Base-by-base conservation (phyloP, 2,888 invertebrate species). In the Seira musarum region DNA sequence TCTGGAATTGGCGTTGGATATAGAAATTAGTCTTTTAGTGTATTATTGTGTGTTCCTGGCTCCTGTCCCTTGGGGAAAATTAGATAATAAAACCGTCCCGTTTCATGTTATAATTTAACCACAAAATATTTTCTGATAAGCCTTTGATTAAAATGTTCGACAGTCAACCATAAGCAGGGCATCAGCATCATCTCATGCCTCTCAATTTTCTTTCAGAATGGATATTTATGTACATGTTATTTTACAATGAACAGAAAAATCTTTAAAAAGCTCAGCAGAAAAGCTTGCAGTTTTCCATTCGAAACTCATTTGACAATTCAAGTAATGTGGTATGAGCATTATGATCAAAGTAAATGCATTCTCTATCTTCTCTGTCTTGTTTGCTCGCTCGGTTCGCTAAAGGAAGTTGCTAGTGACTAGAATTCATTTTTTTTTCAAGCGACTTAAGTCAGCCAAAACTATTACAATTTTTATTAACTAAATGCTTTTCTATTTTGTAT, bases 401-500 rank as follows among this genome's bases (percentile, higher is more conserved):
- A 30, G 8, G 30, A 30, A 8, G 30, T 30, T 5, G 30, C 30
- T 2, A 30, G 30, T 30, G 30, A 30, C 30, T 30, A 3, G 53
- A 53, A n/a, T 53, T 53, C 53, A 53, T 53, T 53, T 53, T 53
- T 13, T 53, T 53, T 53, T 13, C 53, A 53, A 8, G n/a, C 2
- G 53, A 6, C 53, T 13, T n/a, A 13, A 17, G n/a, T 17, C 15
- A 8, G 53, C 3, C 3, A 53, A 53, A 53, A 53, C 53, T 53
- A 8, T 8, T 30, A 30, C 8, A n/a, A n/a, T 17, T 53, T 53
- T 53, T 53, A 17, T 13, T 53, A 53, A 53, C 53, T 53, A 53
- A 53, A 53, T 53, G 53, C 15, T 25, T 57, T 13, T 5, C 74
- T 67, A 68, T 68, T 75, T 75, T 75, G 49, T 75, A 75, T 75